Base-by-base conservation (phyloP, 1,140 invertebrate genomes). In the Steinernema feltiae region DNA sequence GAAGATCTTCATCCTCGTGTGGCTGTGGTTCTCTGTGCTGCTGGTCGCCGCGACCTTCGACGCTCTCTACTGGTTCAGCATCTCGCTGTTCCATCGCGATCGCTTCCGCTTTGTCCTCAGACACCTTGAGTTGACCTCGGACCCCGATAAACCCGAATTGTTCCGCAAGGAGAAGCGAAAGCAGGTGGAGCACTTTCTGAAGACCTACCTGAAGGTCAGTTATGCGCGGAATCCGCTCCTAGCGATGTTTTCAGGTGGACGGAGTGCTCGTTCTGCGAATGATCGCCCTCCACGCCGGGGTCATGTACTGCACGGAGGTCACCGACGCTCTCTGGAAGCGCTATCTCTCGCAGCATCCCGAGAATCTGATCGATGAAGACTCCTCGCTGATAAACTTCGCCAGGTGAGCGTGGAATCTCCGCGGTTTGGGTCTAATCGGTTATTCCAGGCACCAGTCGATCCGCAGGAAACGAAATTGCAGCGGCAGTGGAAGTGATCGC, bases 11-110 rank as follows among this genome's bases (percentile, higher is more conserved):
- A 86, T 87, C 69, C 70, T 89, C 69, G 79, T 90, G 29, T 89
- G 89, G 89, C 88, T 90, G 75, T 89, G 89, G 89, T 88, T 88
- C 35, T 85, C 88, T 1, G 87, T 89, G 71, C 83, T 89, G n/a
- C 87, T 88, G 73, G 81, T 88, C 17, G 82, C 88, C n/a, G 87
- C 88, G 15, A 82, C 86, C 69, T 85, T 88, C 32, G 85, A 85
- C 74, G 84, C 77, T 2, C 71, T 85, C 27, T 85, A 85, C 72
- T 85, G 84, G 84, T 86, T 86, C 48, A 83, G 79, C 48, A 85
- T 85, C 70, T 84, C 83, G 12, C 48, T 85, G 46, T 85, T 86
- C 73, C 86, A 86, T 76, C 78, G 84, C 21, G 84, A 85, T 69
- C 72, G 84, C 1, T 81, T 86, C 72, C 84, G 84, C 24, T 85